Percentiles rank a stretch among this genome's conserved stretches.
Conservation (phyloP, 2,113 vertebrate species). For the Parotia lawesii region DNA sequence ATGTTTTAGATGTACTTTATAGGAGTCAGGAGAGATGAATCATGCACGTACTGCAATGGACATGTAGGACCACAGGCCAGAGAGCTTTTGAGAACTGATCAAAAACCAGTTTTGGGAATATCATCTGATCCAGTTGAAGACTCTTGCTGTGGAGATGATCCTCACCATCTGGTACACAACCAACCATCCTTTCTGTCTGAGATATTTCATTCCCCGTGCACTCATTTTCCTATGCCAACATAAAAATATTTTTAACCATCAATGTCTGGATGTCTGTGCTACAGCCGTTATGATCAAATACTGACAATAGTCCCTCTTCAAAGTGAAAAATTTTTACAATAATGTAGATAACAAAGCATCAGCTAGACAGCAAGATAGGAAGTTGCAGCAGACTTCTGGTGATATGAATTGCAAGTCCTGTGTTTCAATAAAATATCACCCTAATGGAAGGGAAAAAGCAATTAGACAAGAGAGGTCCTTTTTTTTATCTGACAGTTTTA, state of each 20-base stretch:
- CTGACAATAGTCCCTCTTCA: rapidly evolving
- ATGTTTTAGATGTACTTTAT: not conserved
- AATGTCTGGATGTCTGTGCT: not conserved
- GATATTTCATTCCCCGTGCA: not conserved
- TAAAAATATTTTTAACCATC: not conserved
- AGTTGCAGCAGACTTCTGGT: not conserved
- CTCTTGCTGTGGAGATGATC: rapidly evolving
- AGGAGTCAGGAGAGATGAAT: not conserved
- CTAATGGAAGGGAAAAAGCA: not conserved
- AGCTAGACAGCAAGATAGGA: not conserved
- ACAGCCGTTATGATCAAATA: not conserved
- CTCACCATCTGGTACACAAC: not conserved
- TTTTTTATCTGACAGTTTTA: not conserved
- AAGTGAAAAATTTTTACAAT: not conserved
- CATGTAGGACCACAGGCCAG: not conserved
- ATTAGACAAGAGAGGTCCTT: not conserved
- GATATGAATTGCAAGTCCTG: not conserved
- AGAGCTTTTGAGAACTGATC: not conserved
- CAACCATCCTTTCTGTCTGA: not conserved
- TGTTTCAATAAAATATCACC: not conserved
- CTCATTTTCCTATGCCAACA: not conserved
- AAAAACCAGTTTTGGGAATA: not conserved
- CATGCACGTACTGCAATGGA: rapidly evolving
- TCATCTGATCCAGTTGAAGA: not conserved
- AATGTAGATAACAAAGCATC: not conserved